Base-by-base conservation (phyloP, 2,888 invertebrate species). In the Tiliacea citrago region DNA sequence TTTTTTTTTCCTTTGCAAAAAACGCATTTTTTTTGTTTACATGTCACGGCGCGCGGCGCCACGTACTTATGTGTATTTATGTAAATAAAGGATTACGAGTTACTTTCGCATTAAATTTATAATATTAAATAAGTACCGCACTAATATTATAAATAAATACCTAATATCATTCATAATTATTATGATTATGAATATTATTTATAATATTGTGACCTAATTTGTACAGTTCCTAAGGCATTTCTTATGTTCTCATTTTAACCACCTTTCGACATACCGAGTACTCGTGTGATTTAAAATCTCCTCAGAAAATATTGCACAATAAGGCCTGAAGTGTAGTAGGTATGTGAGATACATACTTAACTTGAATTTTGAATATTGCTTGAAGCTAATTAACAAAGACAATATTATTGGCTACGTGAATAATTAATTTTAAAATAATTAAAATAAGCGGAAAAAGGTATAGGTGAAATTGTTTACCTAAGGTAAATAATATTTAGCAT, bases 1-100 rank as follows among this genome's bases (percentile, higher is more conserved):
- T 45, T 35, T 53, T 57, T 53, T 49, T 55, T 75, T 62, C 13
- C n/a, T n/a, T n/a, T n/a, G n/a, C n/a, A 24, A 65, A 55, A 45
- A 61, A 12, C 1, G 0, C 35, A 29, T 35, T 51, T 29, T 72
- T 49, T 39, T 71, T 67, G 29, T 49, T 29, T 29, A 29, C 16
- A 57, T 47, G 21, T 39, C 21, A n/a, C n/a, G 42, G n/a, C 13
- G 29, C 45, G 29, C 39, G 7, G 2, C 5, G 7, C 39, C 45
- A 51, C 2, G 2, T 49, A 24, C 10, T 42, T 63, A 24, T 16
- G 2, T 21, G 2, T 2, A 9, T 47, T 55, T 69, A 24, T 16
- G 58, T 49, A n/a, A 29, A 58, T 60, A 70, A 58, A 39, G 12
- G 13, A 29, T 29, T 29, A 29, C 29, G 29, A 29, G 29, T 29